Percentiles rank a stretch among this genome's conserved stretches.
Conservation (phyloP, 2,888 invertebrate species). For the Atherix ibis region DNA sequence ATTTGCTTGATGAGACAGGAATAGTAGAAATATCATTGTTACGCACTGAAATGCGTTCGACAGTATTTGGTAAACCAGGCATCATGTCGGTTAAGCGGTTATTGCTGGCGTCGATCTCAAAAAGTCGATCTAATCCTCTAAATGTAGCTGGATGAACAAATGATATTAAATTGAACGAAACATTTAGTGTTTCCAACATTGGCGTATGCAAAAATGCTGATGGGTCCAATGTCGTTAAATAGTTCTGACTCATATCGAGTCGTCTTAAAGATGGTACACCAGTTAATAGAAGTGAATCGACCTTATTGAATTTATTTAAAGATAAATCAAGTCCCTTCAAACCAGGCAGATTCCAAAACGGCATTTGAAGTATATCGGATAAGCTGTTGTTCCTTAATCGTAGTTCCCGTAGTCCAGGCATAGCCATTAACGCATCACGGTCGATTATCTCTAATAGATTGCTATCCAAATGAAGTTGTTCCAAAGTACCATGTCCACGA, state of each 20-base stretch:
- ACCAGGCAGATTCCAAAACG: slow-evolving; percentile 72
- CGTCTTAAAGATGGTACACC: slow-evolving; percentile 61
- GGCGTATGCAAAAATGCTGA: slow-evolving; percentile 56
- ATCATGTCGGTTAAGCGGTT: slow-evolving; percentile 59
- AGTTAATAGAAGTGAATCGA: slow-evolving; percentile 55
- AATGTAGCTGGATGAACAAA: slow-evolving; percentile 62
- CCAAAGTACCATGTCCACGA: slow-evolving; percentile 63
- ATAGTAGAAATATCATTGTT: slow-evolving; percentile 53
- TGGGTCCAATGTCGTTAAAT: slow-evolving; percentile 51
- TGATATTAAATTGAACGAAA: slow-evolving; percentile 58
- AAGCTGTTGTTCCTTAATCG: slow-evolving; percentile 72
- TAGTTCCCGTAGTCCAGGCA: slow-evolving; percentile 70
- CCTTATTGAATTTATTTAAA: slow-evolving; percentile 51
- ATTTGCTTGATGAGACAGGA: slow-evolving; percentile 47
- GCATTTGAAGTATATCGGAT: slow-evolving; percentile 51
- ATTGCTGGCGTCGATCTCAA: slow-evolving; percentile 59
- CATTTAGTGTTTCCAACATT: slow-evolving; percentile 60
- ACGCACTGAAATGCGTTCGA: slow-evolving; percentile 57
- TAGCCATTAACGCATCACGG: slow-evolving; percentile 62
- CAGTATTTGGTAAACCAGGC: slow-evolving; percentile 59
- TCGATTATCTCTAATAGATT: slow-evolving; percentile 61
- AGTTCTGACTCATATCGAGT: slow-evolving; percentile 62
- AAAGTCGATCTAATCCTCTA: slow-evolving; percentile 53
- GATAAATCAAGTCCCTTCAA: slow-evolving; percentile 73
- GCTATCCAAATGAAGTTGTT: slow-evolving; percentile 64